Evolutionary conservation across 2,797 vertebrate species (phyloP), one percentile per base, ranked within the genome.

Genomic region (Oreortyx pictus): DNA sequence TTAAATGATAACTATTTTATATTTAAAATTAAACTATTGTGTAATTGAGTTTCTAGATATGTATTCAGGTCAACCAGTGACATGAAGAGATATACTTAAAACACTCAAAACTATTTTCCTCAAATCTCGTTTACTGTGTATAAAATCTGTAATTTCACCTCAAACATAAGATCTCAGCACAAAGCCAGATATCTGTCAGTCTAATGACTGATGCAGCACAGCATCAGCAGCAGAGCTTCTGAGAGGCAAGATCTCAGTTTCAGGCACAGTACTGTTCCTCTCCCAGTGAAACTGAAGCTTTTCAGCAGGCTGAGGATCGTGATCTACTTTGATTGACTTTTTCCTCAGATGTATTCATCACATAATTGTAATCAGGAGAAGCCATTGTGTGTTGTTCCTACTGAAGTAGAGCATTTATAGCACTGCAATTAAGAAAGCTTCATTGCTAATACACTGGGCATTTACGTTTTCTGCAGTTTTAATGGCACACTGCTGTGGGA

Each of bases 361-460:
- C 27, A 56, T 92, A 91, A 93, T 88, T 91, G 76, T 89, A 96
- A 96, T 92, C 85, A 96, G 82, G 35, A 88, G 31, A 87, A 92
- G 75, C n/a, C 56, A 79, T 82, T 94, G 82, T 90, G 59, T 85
- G 81, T 88, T 92, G 59, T 49, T 96, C 64, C 49, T 76, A 43
- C 74, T 76, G 70, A 83, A 89, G 56, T 15, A 88, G 73, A 67
- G 64, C 56, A 82, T 90, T 94, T 89, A 56, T 50, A 81, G 82
- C 74, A 57, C 31, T 78, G 89, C 75, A 92, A 86, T 95, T 96
- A 95, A 81, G 60, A 76, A 73, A 29, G 18, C 9, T 89, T 80
- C 82, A 62, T 59, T 72, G 65, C 20, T 92, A 80, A 93, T 94
- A 92, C 75, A 77, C 72, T 61, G 80, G 90, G 37, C 85, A 89